A percentile compares a stretch with the other conserved stretches of the same genome.
Evolutionary conservation across 2,113 vertebrate genomes (phyloP).

Genomic region (Pandion haliaetus): DNA sequence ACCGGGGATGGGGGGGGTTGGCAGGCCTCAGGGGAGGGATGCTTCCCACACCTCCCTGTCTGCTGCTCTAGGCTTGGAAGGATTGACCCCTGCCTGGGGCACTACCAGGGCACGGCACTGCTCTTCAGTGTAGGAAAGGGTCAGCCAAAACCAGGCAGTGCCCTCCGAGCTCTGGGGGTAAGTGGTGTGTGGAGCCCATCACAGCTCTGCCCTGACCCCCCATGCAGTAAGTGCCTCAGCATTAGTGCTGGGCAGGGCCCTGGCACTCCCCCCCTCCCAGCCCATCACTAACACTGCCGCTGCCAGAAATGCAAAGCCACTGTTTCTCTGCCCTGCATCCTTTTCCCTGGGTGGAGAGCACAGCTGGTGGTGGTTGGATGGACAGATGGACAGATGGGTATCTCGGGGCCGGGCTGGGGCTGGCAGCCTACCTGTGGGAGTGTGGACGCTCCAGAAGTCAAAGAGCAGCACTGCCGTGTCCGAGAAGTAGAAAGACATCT

Average conservation of each 20-base stretch:
- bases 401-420: fast-evolving
- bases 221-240: not conserved
- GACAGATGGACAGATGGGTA: not conserved
- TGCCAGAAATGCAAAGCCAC: not conserved
- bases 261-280: not conserved
- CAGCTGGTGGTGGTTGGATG: fast-evolving
- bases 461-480: constrained; percentile 87
- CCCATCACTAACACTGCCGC: not conserved
- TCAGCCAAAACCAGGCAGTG: not conserved
- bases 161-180: not conserved
- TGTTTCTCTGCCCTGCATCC: not conserved
- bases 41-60: not conserved
- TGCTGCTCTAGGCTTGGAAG: not conserved
- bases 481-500: constrained; percentile 91
- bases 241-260: not conserved
- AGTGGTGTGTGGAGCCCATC: not conserved
- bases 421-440: constrained; percentile 77
- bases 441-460: constrained; percentile 91
- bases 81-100: not conserved
- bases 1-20: not conserved
- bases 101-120: not conserved
- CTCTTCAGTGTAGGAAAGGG: not conserved
- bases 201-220: not conserved
- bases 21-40: not conserved
- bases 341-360: fast-evolving